Percentiles rank a stretch among this genome's conserved stretches.
These are phyloP conservation scores for Peromyscus eremicus DNA, from an alignment of 2,797 vertebrate species.

Conservation along the genomic window DNA sequence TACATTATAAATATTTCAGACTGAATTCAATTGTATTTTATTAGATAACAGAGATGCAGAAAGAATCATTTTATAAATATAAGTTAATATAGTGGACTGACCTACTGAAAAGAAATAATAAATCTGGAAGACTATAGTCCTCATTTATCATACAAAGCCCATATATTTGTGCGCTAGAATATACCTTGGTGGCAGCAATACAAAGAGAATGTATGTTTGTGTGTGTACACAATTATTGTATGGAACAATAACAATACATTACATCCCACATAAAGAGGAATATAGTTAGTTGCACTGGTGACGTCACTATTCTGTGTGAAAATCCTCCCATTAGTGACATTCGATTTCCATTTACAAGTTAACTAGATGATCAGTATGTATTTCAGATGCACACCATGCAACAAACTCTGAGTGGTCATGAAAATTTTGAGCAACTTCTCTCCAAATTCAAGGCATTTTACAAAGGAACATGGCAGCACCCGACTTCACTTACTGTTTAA, in stretches of 20 bases:
- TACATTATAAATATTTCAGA: background rate
- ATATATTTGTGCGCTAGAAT: background rate
- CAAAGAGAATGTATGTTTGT: background rate
- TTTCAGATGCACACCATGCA: background rate
- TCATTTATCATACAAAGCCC: background rate
- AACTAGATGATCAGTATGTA: background rate
- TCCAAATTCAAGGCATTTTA: constrained; percentile 33
- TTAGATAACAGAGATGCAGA: constrained; percentile 41
- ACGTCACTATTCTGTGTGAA: background rate
- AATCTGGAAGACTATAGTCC: background rate
- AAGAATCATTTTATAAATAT: constrained; percentile 46
- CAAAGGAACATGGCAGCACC: background rate
- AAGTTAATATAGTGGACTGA: constrained; percentile 18
- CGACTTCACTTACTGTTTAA: background rate
- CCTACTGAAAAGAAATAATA: constrained; percentile 17
- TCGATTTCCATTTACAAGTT: constrained; percentile 1
- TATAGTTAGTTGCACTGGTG: background rate
- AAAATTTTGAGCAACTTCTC: background rate
- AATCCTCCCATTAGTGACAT: constrained; percentile 2
- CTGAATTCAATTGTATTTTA: constrained; percentile 37
- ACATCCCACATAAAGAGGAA: background rate
- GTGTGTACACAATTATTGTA: background rate
- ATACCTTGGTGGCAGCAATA: background rate
- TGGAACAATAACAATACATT: background rate
- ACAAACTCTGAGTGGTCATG: background rate